Base-by-base conservation (phyloP, 92 coral and sea anemone genomes). In the Isaurus tuberculatus region DNA sequence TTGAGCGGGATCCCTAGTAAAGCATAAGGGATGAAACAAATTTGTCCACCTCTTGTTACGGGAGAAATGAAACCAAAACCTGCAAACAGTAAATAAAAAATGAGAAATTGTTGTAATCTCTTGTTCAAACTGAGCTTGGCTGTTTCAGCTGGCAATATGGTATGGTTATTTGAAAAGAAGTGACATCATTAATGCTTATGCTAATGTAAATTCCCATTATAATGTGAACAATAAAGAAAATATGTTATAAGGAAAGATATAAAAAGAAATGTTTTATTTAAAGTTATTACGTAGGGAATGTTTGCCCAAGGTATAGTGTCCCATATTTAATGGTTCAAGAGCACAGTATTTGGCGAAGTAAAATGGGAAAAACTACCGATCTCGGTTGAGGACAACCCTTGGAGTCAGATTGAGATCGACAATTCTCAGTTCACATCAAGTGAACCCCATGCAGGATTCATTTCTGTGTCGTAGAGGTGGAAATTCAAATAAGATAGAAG, bases 11-110 rank as follows among this genome's bases (percentile, higher is more conserved):
- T 89, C 20, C 92, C 92, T 20, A 89, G 79, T 36, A 89, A 65
- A n/a, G 92, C 86, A 67, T 89, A 89, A 34, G 89, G 82, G 13
- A 89, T 79, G 79, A 89, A 89, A 32, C 77, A 85, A 15, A 86
- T 68, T 37, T 89, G 89, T 14, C 92, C 92, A 11, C 63, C 32
- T 80, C 72, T 73, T 15, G 92, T 89, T 29, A 81, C 85, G 44
- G 92, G 92, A 10, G 92, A 74, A 25, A 88, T 89, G 37, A 71
- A 60, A 48, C 92, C 92, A 64, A 89, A 89, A 20, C 92, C 92
- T 89, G 80, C 22, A 32, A 32, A 61, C 32, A 53, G 20, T 48
- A 79, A 22, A 36, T 6, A 63, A 10, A 14, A 28, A 23, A 63
- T 10, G 1, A 15, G 26, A 63, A 26, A 55, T 22, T 16, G 23